phyloP scores from a whole-genome alignment of 2,113 vertebrate genomes.

The Anhinga anhinga region DNA sequence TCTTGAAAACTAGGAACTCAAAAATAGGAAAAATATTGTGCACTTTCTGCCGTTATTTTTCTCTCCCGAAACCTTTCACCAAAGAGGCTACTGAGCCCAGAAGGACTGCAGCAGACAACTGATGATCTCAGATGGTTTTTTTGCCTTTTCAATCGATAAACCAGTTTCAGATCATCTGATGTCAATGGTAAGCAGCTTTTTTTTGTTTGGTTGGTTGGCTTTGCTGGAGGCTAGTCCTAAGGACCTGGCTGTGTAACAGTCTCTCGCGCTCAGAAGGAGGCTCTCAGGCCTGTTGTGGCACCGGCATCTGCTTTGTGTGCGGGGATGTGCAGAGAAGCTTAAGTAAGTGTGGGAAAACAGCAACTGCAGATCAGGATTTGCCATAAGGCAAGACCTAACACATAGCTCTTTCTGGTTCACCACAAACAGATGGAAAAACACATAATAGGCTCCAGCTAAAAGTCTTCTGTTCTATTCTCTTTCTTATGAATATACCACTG shows the following conservation, averaged over 20 bases:
- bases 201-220: constrained; percentile 66
- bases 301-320: constrained; percentile 74
- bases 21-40: neutral
- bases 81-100: neutral
- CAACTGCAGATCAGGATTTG: constrained; percentile 78
- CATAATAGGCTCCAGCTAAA: constrained; percentile 73
- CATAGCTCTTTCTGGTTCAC: constrained; percentile 74
- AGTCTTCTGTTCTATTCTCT: constrained; percentile 70
- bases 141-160: constrained; percentile 35
- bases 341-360: constrained; percentile 82
- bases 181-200: constrained; percentile 57
- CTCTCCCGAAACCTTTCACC: neutral
- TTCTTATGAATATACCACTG: constrained; percentile 43
- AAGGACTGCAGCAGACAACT: neutral
- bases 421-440: constrained; percentile 80
- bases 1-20: neutral
- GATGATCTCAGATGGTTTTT: neutral
- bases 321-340: constrained; percentile 74
- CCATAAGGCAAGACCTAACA: constrained; percentile 82
- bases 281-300: constrained; percentile 62
- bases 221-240: constrained; percentile 71
- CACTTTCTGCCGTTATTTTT: neutral
- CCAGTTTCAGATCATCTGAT: constrained; percentile 57
- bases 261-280: constrained; percentile 59
- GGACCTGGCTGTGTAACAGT: constrained; percentile 50